Evolutionary conservation across 2,797 vertebrate species (phyloP), one percentile per base, ranked within the genome.

Genomic region (Enteromius afrohamiltoni): DNA sequence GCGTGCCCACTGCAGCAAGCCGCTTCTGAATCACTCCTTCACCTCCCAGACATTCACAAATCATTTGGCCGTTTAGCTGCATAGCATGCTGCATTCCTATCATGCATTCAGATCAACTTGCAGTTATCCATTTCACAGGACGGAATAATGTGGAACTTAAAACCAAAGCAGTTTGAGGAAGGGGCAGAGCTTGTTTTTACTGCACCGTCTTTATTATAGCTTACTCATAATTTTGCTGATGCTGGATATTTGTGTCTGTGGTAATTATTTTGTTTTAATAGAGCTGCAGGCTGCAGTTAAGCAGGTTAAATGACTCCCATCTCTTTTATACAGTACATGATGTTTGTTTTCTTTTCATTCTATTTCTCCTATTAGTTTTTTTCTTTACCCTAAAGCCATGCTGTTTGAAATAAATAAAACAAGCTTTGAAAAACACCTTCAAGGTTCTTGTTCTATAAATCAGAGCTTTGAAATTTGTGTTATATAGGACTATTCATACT

Each of bases 251-350:
- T 87, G 82, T 85, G 71, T 80, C 40, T 64, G 71, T 82, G 53
- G 79, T 86, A 80, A 86, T 87, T 83, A 82, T 79, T 86, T 75
- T 85, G 84, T 86, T 88, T 14, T 53, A 81, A 80, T 73, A 31
- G 64, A 49, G 58, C 76, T 74, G 29, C 84, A 71, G 84, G 76
- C 78, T 82, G 58, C 21, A 80, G 82, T 84, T 82, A 87, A 87
- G 75, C 75, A 82, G 71, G 79, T 73, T 80, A 79, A 88, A 82
- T 19, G 58, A 82, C 84, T 82, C n/a, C 31, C 29, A 23, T 82
- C 9, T 69, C 34, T 11, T 76, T 47, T 55, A 49, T 40, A 31
- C 34, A 23, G 17, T 31, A 76, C 67, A 71, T 31, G 73, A 77
- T 55, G 55, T 77, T 34, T 77, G 13, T 55, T 83, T 55, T 26